phyloP scores from a whole-genome alignment of 2,888 invertebrate genomes.

The Leuctra nigra region DNA sequence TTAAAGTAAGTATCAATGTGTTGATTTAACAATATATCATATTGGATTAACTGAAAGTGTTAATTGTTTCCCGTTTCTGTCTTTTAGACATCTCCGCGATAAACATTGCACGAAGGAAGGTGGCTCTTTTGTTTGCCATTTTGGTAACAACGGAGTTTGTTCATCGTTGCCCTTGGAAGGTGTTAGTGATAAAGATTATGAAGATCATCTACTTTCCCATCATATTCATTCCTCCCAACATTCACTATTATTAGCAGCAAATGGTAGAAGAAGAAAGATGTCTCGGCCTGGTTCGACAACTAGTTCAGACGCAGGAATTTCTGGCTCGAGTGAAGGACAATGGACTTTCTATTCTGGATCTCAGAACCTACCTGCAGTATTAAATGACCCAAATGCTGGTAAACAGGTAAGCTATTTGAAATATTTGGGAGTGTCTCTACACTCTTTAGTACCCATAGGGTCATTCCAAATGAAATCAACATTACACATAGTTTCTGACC shows the following conservation, averaged over 20 bases:
- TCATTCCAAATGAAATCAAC: no score
- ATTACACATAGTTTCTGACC: no score
- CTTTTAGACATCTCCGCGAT: slow-evolving; percentile 66
- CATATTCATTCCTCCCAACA: slow-evolving; percentile 36
- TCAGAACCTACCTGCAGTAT: slow-evolving; percentile 90
- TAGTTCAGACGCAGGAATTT: slow-evolving; percentile 19
- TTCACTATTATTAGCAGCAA: background rate
- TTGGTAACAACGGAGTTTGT: slow-evolving; percentile 82
- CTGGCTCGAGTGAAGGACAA: slow-evolving; percentile 25
- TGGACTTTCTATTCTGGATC: slow-evolving; percentile 89
- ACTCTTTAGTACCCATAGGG: no score
- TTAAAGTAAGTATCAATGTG: slow-evolving; percentile 23
- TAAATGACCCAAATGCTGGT: slow-evolving; percentile 90
- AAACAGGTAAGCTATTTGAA: slow-evolving; percentile 74
- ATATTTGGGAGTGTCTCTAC: no score
- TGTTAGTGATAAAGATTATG: slow-evolving; percentile 80
- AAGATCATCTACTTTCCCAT: slow-evolving; percentile 71
- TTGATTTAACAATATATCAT: background rate
- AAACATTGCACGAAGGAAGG: slow-evolving; percentile 79
- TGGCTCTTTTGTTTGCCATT: slow-evolving; percentile 78
- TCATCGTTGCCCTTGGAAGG: slow-evolving; percentile 83
- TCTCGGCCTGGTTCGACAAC: slow-evolving; percentile 21
- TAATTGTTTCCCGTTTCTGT: slow-evolving; percentile 25
- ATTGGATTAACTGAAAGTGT: background rate
- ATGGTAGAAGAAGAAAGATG: slow-evolving; percentile 19